Evolutionary conservation across 2,888 invertebrate species (phyloP).

Genomic region (Ormyrus rosae): DNA sequence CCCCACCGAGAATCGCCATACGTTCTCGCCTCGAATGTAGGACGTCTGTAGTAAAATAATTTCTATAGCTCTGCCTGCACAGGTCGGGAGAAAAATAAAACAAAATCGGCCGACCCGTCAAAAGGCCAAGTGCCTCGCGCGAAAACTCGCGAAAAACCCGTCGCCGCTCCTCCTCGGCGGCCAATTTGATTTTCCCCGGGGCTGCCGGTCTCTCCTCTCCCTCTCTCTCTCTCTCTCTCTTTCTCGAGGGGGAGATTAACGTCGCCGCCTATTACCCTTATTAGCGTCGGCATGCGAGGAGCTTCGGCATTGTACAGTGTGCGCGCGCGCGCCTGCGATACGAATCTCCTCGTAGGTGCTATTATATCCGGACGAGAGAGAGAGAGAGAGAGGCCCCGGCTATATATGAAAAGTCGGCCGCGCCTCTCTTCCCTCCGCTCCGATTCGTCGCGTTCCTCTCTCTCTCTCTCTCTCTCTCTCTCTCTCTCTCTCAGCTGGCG

Average conservation of each 20-base stretch:
- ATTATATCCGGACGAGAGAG: neutral
- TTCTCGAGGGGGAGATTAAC: neutral
- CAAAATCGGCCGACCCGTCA: neutral
- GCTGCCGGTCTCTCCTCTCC: neutral
- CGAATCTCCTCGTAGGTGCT: constrained; percentile 6
- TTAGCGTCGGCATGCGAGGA: neutral
- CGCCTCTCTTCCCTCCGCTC: neutral
- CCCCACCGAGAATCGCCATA: neutral
- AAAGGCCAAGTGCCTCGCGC: neutral
- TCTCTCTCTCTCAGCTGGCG: no score
- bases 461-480: constrained; percentile 2
- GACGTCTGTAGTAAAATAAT: no score
- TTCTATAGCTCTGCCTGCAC: no score
- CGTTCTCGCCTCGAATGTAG: no score
- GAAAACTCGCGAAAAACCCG: neutral
- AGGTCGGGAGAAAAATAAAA: no score
- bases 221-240: no score
- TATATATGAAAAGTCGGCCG: constrained; percentile 3
- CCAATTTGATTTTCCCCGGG: neutral
- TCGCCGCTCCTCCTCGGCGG: neutral
- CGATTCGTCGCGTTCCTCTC: neutral
- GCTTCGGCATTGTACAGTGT: neutral
- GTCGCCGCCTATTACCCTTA: constrained; percentile 4
- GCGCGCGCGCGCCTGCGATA: neutral
- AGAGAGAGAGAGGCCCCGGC: neutral